Conservation (phyloP, 1,140 invertebrate species). For the Lysiphlebus fabarum region DNA sequence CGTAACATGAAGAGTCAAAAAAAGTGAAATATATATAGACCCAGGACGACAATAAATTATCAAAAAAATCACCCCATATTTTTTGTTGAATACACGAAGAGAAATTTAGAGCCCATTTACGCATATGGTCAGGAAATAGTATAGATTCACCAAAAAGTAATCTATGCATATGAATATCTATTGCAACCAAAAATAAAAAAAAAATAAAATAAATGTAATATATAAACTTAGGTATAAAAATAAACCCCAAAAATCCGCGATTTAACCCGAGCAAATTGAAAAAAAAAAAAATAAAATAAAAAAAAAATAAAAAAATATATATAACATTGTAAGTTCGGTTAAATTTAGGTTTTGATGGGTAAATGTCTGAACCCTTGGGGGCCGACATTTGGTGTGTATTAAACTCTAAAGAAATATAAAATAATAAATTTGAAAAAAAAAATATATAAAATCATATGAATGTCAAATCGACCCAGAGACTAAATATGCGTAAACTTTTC, state of each 20-base stretch:
- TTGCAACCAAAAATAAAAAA: no score
- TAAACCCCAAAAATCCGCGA: no score
- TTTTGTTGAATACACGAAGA: slow-evolving; percentile 34
- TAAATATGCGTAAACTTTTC: slow-evolving; percentile 22
- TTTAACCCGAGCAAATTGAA: no score
- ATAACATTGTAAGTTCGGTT: no score
- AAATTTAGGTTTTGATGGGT: no score
- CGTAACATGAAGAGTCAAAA: slow-evolving; percentile 8
- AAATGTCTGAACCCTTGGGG: neutral
- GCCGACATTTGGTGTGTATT: slow-evolving; percentile 19
- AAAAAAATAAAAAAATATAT: no score
- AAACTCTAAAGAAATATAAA: slow-evolving; percentile 1
- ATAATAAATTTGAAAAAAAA: no score
- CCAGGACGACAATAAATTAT: slow-evolving; percentile 35
- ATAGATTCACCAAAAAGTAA: no score
- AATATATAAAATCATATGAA: slow-evolving; percentile 20
- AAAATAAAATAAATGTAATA: no score
- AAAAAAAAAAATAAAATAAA: no score
- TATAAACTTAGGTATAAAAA: no score
- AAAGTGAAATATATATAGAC: slow-evolving; percentile 26
- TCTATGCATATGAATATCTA: no score
- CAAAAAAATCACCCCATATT: slow-evolving; percentile 21
- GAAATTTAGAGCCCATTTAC: slow-evolving; percentile 38
- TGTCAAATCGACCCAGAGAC: slow-evolving; percentile 16
- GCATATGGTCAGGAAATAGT: slow-evolving; percentile 36